Base-by-base conservation (phyloP, 2,113 vertebrate genomes). In the Steatornis caripensis region DNA sequence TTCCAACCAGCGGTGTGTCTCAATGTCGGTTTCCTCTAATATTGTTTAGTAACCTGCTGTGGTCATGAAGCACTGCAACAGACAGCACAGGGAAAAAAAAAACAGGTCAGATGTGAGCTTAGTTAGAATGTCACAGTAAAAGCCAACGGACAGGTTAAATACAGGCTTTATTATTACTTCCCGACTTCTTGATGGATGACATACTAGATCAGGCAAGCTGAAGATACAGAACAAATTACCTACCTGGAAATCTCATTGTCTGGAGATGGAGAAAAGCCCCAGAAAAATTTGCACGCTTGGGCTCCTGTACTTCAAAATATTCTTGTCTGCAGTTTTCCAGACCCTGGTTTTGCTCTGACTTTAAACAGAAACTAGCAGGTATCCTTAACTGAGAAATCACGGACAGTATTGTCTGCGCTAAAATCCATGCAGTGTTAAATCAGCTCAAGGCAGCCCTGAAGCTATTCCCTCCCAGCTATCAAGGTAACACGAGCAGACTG, bases 11-110 rank as follows among this genome's bases (percentile, higher is more conserved):
- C 64, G 9, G 30, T 1, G 32, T 37, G 68, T 55, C 65, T 80
- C 30, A 72, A 34, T 0, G 6, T 18, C 4, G 18, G 3, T 29
- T 75, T 91, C 80, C 84, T 90, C 77, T 68, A 62, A 54, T 51
- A 79, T 6, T 70, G 57, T 62, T 91, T 71, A 89, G 84, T 65
- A 78, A 29, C 74, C 54, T 84, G 79, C 70, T 72, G 75, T 45
- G 49, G 58, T 90, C 89, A 92, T 87, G 61, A 84, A 93, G 74
- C 85, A 82, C 97, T 93, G 96, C 54, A 97, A 97, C 22, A 97
- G 87, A 96, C 6, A 97, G 76, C 66, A 90, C 9, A 89, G 22
- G 54, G 72, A 88, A 60, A 97, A 77, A 75, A 88, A 60, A 97
- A 77, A 90, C 1, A 92, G 32, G 46, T 94, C 72, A 94, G 79